Conservation (phyloP, 2,888 invertebrate species). For the Tachina grossa region DNA sequence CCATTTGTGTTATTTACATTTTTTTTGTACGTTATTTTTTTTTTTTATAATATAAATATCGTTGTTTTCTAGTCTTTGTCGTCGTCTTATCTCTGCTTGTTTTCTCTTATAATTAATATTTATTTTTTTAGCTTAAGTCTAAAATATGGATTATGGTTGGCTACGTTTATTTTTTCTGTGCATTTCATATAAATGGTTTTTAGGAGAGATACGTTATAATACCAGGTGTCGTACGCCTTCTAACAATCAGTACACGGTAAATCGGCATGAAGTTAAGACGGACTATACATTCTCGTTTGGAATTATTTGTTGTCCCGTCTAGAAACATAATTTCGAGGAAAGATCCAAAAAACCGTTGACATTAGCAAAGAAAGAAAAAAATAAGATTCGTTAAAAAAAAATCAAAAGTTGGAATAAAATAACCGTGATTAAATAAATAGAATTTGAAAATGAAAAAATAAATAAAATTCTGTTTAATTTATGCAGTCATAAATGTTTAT, state of each 20-base stretch:
- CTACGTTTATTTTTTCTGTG: constrained; percentile 52
- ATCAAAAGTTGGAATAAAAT: constrained; percentile 35
- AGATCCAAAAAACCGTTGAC: constrained; percentile 44
- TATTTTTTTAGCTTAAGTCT: constrained; percentile 56
- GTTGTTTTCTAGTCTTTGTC: constrained; percentile 16
- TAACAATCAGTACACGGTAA: constrained; percentile 81
- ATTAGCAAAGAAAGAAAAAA: constrained; percentile 28
- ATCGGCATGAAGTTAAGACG: constrained; percentile 81
- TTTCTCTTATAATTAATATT: constrained; percentile 64
- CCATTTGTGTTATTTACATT: constrained; percentile 43
- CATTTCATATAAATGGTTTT: constrained; percentile 49
- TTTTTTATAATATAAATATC: constrained; percentile 45
- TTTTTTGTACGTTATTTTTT: constrained; percentile 41
- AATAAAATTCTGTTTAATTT: background rate
- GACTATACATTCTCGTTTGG: constrained; percentile 13
- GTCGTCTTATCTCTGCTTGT: constrained; percentile 63
- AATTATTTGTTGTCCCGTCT: constrained; percentile 30
- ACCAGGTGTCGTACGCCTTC: constrained; percentile 80
- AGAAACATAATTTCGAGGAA: constrained; percentile 35
- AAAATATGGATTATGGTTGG: constrained; percentile 67
- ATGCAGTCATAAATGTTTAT: constrained; percentile 14
- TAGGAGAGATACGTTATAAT: constrained; percentile 78
- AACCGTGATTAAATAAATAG: constrained; percentile 40
- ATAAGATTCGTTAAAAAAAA: constrained; percentile 15
- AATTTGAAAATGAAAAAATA: background rate